Base-by-base conservation (phyloP, 2,888 invertebrate species). In the Plebejus anna region DNA sequence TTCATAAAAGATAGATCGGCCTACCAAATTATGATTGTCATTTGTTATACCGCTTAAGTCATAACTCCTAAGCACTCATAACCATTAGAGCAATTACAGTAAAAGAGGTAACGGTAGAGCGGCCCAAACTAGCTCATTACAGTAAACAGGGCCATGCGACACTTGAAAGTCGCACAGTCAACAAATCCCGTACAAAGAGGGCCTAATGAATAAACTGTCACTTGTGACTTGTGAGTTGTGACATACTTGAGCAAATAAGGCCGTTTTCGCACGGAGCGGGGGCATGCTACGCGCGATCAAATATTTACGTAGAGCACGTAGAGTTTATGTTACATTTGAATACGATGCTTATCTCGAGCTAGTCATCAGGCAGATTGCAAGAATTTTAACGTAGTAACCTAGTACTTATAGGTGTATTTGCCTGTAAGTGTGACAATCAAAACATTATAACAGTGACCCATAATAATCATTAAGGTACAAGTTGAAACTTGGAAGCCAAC, bases 171-270 rank as follows among this genome's bases (percentile, higher is more conserved):
- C 57, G 61, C 16, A 75, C 47, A 28, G 47, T 38, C 59, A 42
- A 66, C 47, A 76, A 61, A 78, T 32, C 78, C 75, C 76, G 55
- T 75, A 78, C 78, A 78, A 78, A 78, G 76, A 71, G 42, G 66
- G 42, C 61, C 71, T 75, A 76, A 78, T 78, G 76, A 75, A 71
- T 78, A 78, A 75, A 36, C 66, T 16, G 32, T 66, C 66, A 36
- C 66, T 66, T 66, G 11, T 61, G 61, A 28, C 9, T 61, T 61
- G 61, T 61, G 61, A 28, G 3, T 61, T 61, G 61, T 66, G 66
- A 66, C 32, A 66, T 36, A 32, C 4, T 32, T 28, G 61, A 4
- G 32, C 6, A 66, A 13, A 13, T 66, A 66, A 66, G 66, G 66
- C 16, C 66, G 16, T 66, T 61, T 28, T 66, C 66, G 32, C 66